Percentiles rank a stretch among this genome's conserved stretches.
These are phyloP conservation scores for Gallinago media DNA, from an alignment of 2,113 vertebrate species.

Conservation along the genomic window DNA sequence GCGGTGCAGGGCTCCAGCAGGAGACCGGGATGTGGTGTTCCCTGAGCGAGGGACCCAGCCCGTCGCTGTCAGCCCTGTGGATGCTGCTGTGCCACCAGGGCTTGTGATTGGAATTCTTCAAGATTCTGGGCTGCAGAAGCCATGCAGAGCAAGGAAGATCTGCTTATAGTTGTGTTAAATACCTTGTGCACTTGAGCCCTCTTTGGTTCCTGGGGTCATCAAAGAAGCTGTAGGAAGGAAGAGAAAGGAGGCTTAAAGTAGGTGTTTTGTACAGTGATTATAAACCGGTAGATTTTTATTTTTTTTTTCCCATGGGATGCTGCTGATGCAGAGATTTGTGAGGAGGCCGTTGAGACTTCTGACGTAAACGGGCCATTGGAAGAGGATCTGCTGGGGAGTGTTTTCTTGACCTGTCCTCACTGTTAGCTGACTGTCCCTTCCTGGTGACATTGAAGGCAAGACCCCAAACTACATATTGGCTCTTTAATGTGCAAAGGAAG, in stretches of 20 bases:
- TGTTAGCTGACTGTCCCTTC: background rate
- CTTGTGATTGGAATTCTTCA: background rate
- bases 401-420: background rate
- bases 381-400: background rate
- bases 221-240: background rate
- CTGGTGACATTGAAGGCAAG: accelerated
- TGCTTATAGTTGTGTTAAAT: background rate
- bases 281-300: background rate
- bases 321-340: background rate
- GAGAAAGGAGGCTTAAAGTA: background rate
- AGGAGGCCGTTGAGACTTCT: background rate
- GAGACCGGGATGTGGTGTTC: background rate
- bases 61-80: background rate
- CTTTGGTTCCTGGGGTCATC: background rate
- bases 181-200: background rate
- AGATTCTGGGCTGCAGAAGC: background rate
- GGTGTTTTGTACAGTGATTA: background rate
- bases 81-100: accelerated
- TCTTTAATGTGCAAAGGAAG: background rate
- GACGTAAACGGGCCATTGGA: background rate
- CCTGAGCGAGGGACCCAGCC: background rate
- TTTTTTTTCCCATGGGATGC: background rate
- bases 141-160: background rate
- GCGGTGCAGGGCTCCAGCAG: background rate
- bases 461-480: background rate